Base-by-base conservation (phyloP, 1,140 invertebrate genomes). In the Nephotettix cincticeps region DNA sequence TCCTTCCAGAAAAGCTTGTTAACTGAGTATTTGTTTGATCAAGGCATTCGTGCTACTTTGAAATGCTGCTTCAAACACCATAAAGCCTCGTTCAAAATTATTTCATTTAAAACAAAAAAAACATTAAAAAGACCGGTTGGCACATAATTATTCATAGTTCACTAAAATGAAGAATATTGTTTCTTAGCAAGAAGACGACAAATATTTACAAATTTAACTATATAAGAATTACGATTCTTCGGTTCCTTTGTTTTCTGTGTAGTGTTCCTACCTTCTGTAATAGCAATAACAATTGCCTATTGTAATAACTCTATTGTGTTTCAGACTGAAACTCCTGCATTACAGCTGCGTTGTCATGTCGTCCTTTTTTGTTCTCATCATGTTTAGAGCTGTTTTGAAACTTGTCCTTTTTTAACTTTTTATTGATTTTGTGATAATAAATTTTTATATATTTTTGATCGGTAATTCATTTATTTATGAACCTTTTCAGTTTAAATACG, bases 271-370 rank as follows among this genome's bases (percentile, higher is more conserved):
- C 9, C 25, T 21, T 14, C 14, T 27, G 6, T 61, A 28, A 6
- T 36, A 36, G 4, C 4, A 4, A 36, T 14, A 36, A 4, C 32
- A 36, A 1, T 27, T 11, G 47, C 28, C 23, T 61, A 27, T 27
- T 28, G 25, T 21, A 21, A 2, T 21, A 4, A 51, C 19, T 21
- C 3, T 17, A 4, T 21, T n/a, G 6, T 61, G 56, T 61, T 61
- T 61, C 56, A 61, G 56, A 27, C 25, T 61, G 25, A 61, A 61
- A n/a, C 25, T 61, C 2, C 25, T 61, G 21, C 56, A 61, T 25
- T 61, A 61, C 28, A 29, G 23, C 23, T 61, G 23, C 13, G 56
- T 61, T 25, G 56, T 28, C 27, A 61, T 61, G 21, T 11, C 56
- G 25, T 61, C 56, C 2, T 61, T 61, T 61, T 11, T 23, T 21